phyloP scores from a whole-genome alignment of 2,797 vertebrate genomes.

The Cossypha niveicapilla region DNA sequence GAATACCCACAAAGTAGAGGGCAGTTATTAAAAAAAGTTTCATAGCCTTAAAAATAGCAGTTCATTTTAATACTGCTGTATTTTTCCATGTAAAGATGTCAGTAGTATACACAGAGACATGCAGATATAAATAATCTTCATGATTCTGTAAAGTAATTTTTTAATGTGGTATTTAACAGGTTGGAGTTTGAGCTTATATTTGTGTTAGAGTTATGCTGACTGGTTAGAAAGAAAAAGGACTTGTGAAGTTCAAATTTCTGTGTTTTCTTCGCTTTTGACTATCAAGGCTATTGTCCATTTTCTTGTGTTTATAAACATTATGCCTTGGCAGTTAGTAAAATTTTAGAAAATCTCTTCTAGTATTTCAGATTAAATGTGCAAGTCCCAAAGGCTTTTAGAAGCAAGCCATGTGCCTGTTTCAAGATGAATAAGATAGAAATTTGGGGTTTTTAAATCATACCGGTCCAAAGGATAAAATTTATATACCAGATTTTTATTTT shows the following conservation, averaged over 20 bases:
- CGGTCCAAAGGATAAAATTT: not conserved
- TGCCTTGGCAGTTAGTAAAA: not conserved
- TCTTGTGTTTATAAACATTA: not conserved
- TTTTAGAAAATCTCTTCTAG: not conserved
- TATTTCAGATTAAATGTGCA: not conserved
- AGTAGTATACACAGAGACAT: not conserved
- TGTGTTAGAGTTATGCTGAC: not conserved
- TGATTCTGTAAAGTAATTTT: not conserved
- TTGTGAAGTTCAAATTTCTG: not conserved
- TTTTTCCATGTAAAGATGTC: not conserved
- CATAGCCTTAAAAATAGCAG: not conserved
- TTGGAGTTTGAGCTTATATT: not conserved
- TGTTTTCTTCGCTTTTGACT: not conserved
- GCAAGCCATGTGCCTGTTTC: not conserved
- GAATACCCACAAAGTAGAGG: not conserved
- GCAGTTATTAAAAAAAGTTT: not conserved
- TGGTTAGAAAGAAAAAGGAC: not conserved
- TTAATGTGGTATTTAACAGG: not conserved
- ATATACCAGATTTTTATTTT: not conserved
- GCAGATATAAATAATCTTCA: not conserved
- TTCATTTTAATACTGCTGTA: not conserved
- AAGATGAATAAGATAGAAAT: not conserved
- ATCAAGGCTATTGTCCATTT: not conserved
- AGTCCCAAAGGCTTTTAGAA: not conserved
- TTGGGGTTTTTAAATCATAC: not conserved